These are phyloP conservation scores for Beris morrisii DNA, from an alignment of 2,888 invertebrate genomes.

Conservation along the genomic window DNA sequence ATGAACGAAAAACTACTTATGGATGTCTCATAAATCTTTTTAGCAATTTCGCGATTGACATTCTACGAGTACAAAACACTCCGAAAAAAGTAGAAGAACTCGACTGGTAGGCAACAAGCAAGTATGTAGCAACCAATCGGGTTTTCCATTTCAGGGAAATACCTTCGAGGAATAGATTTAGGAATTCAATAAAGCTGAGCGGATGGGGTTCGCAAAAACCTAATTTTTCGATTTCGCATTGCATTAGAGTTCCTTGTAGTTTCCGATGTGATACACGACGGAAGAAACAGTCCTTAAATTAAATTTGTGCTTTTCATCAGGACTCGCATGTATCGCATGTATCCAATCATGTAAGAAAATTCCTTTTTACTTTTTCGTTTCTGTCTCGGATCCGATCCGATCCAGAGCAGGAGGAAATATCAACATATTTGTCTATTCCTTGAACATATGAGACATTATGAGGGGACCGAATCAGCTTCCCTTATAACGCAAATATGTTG, in stretches of 20 bases:
- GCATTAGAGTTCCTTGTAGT: constrained; percentile 4
- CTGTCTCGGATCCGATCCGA: neutral
- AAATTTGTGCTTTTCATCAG: constrained; percentile 26
- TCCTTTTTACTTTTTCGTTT: constrained; percentile 4
- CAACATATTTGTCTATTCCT: constrained; percentile 19
- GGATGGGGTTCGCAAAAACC: constrained; percentile 16
- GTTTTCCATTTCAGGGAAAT: constrained; percentile 30
- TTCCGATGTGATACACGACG: neutral
- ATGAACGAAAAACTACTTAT: constrained; percentile 33
- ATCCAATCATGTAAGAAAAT: constrained; percentile 24
- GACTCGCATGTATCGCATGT: constrained; percentile 13
- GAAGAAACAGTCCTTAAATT: constrained; percentile 21
- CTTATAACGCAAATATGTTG: constrained; percentile 3
- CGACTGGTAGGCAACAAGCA: constrained; percentile 7
- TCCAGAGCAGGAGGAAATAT: neutral
- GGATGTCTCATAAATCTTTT: constrained; percentile 39
- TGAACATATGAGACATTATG: neutral
- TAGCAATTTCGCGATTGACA: constrained; percentile 37
- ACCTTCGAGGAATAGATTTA: constrained; percentile 25
- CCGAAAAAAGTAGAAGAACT: constrained; percentile 17
- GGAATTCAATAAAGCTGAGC: constrained; percentile 32
- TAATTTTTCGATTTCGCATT: constrained; percentile 28
- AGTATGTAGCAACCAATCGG: constrained; percentile 23
- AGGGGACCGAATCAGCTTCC: neutral
- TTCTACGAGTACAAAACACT: constrained; percentile 34